Base-by-base conservation (phyloP, 2,888 invertebrate genomes). In the Steinernema carpocapsae region DNA sequence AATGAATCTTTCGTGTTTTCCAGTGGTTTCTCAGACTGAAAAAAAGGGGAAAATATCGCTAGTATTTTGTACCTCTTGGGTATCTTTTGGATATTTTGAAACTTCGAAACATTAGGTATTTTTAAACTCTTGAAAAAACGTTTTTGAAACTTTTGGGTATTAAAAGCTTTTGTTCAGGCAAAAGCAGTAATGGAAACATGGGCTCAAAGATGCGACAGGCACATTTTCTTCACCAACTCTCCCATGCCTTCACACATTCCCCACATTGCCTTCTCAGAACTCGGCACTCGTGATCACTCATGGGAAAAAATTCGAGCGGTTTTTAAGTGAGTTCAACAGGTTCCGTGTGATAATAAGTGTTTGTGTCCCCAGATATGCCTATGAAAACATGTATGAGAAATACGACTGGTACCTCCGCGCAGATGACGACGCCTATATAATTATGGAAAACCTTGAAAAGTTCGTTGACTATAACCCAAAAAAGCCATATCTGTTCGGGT, bases 381-480 rank as follows among this genome's bases (percentile, higher is more conserved):
- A 77, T 56, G 79, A 82, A 48, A 78, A 77, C 32, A 70, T 76
- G 29, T 29, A 56, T 19, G 74, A 76, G 42, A 78, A 79, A 32
- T 84, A 77, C 73, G 84, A 84, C 73, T 84, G 84, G 84, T 83
- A 83, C 72, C 76, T 84, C 17, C 74, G 84, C 51, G 84, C 84
- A 10, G 84, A 84, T 46, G 84, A 84, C 74, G 84, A 84, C 71
- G 80, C 83, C 1, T 84, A 81, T 74, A 78, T 82, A 70, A 71
- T 84, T 22, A 75, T 84, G 64, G 82, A 84, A 45, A 84, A 84
- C 73, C 74, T 82, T 64, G 74, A 81, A 70, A 76, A 75, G 43
- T 78, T 84, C 48, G 73, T 84, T 22, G 64, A 59, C 29, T 79
- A 81, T 56, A 74, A 80, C 32, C 75, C 82, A 1, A 59, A 76